Evolutionary conservation across 2,888 invertebrate species (phyloP).

Genomic region (Ptychoptera contaminata): DNA sequence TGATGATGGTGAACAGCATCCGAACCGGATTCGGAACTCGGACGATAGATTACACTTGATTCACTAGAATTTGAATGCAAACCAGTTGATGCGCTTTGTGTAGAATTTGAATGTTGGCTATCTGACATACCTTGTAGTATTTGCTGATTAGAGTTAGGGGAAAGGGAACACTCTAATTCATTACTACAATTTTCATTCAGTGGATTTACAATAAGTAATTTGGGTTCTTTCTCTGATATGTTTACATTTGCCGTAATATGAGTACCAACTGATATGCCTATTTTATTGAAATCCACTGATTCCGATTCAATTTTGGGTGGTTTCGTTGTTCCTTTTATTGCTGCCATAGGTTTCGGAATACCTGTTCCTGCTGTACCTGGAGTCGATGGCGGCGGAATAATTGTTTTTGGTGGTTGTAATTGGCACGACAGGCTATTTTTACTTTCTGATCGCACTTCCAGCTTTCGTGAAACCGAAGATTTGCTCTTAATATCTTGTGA

Average conservation of each 20-base stretch:
- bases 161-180: too few relatives aligned
- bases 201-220: slow-evolving; percentile 19
- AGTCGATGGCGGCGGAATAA: slow-evolving; percentile 14
- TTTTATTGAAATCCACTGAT: slow-evolving; percentile 13
- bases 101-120: slow-evolving; percentile 41
- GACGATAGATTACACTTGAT: slow-evolving; percentile 56
- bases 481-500: not conserved
- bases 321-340: slow-evolving; percentile 80
- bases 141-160: slow-evolving; percentile 9
- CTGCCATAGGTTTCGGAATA: slow-evolving; percentile 82
- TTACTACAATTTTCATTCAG: slow-evolving; percentile 8
- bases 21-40: slow-evolving; percentile 54
- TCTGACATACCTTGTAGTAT: slow-evolving; percentile 43
- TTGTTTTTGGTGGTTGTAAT: slow-evolving; percentile 15
- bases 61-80: slow-evolving; percentile 57
- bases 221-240: slow-evolving; percentile 9
- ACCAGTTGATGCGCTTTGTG: slow-evolving; percentile 42
- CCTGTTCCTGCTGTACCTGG: slow-evolving; percentile 38
- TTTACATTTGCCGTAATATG: not conserved
- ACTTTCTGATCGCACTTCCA: slow-evolving; percentile 15
- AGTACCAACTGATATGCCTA: not conserved
- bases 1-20: not conserved
- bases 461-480: slow-evolving; percentile 7
- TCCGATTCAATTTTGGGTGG: slow-evolving; percentile 23
- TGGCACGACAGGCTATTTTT: not conserved